Conservation (phyloP, 2,888 invertebrate genomes). For the Diogma glabrata region DNA sequence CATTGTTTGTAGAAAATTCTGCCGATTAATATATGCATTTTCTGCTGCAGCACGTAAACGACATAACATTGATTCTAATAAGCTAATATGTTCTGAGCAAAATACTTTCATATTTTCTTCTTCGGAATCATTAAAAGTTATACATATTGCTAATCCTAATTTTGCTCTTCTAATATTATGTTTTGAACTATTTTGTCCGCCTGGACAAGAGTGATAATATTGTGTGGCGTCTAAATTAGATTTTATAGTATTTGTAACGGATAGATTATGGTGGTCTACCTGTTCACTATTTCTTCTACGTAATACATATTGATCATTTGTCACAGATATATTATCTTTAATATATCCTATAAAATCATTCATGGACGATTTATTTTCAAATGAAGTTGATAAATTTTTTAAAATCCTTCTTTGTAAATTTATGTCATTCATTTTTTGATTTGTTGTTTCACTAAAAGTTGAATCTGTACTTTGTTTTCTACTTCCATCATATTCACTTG, state of each 20-base stretch:
- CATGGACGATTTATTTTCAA: slow-evolving; percentile 33
- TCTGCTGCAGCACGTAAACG: slow-evolving; percentile 55
- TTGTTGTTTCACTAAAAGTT: slow-evolving; percentile 29
- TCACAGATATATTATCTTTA: slow-evolving; percentile 26
- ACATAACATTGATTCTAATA: slow-evolving; percentile 60
- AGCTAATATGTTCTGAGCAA: slow-evolving; percentile 67
- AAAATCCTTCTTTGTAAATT: slow-evolving; percentile 47
- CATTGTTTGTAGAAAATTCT: slow-evolving; percentile 41
- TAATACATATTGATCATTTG: slow-evolving; percentile 26
- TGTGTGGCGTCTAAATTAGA: not conserved
- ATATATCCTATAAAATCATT: slow-evolving; percentile 35
- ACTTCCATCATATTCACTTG: slow-evolving; percentile 27
- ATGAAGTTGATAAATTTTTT: slow-evolving; percentile 42
- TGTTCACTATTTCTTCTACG: slow-evolving; percentile 28
- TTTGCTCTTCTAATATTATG: slow-evolving; percentile 37
- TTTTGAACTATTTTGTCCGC: slow-evolving; percentile 19
- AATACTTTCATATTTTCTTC: slow-evolving; percentile 58
- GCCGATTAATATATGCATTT: slow-evolving; percentile 45
- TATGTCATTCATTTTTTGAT: slow-evolving; percentile 42
- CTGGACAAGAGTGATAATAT: not conserved
- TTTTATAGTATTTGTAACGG: slow-evolving; percentile 28
- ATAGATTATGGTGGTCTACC: slow-evolving; percentile 33
- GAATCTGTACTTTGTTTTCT: slow-evolving; percentile 32
- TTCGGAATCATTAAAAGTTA: slow-evolving; percentile 43
- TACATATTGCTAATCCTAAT: slow-evolving; percentile 54